phyloP scores from a whole-genome alignment of 1,140 invertebrate genomes.

The Neotoxoptera formosana region DNA sequence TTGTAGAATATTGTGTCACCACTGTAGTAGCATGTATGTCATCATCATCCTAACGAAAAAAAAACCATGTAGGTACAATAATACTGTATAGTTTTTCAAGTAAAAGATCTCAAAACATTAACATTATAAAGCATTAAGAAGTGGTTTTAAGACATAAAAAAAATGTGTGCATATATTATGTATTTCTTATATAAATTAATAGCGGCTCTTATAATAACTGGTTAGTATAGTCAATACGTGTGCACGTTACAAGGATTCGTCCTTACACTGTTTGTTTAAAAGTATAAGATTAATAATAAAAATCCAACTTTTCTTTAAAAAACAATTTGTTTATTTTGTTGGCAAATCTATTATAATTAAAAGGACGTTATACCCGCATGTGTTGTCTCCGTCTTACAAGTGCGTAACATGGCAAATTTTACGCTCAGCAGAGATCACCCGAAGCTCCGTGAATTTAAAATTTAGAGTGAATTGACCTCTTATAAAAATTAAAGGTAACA shows the following conservation, averaged over 20 bases:
- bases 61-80: not conserved
- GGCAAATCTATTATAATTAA: not conserved
- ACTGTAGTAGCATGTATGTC: too few species aligned
- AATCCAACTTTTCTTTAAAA: not conserved
- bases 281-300: not conserved
- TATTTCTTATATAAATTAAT: not conserved
- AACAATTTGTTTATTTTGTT: not conserved
- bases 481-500: too few species aligned
- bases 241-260: not conserved
- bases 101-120: not conserved
- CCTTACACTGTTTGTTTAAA: not conserved
- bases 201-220: not conserved
- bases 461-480: too few species aligned
- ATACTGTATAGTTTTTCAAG: not conserved
- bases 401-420: too few species aligned
- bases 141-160: not conserved
- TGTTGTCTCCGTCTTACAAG: too few species aligned
- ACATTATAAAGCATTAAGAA: not conserved
- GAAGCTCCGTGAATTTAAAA: too few species aligned
- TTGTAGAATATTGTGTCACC: too few species aligned
- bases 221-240: not conserved
- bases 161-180: not conserved
- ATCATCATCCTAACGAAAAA: too few species aligned
- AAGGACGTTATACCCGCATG: too few species aligned
- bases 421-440: too few species aligned